Evolutionary conservation across 2,113 vertebrate genomes (phyloP), one percentile per base, ranked within the genome.

Genomic region (Choloepus hoffmanni): DNA sequence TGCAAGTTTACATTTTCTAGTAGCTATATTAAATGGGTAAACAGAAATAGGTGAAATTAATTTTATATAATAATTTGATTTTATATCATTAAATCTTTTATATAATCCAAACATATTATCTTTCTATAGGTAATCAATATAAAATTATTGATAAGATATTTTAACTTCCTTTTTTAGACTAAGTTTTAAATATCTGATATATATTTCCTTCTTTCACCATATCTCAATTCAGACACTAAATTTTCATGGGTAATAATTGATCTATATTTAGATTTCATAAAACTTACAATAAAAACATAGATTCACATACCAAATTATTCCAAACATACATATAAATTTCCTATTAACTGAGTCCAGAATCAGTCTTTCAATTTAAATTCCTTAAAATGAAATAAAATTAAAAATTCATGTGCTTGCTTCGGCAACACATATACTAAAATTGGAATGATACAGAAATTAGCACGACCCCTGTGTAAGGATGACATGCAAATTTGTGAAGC

Each of bases 281-380:
- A 83, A 87, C 79, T 45, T 85, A 76, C 2, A 58, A 3, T 74
- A 94, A 50, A 95, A 89, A 74, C 28, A 63, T 5, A 90, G 36
- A 55, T 48, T 95, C 58, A 94, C 19, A 55, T 73, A 79, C 48
- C 16, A 70, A 36, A 7, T 76, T 82, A 8, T 53, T 83, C 9
- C 23, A 63, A 79, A 43, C 13, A 55, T 26, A 68, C 7, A 53
- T 89, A 83, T 65, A 74, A 28, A 3, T 67, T 85, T 96, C 62
- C 40, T 16, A 55, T 30, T 85, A 76, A 74, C 9, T 60, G 23
- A 65, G 72, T 85, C 73, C 67, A 89, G 26, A 82, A 90, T 76
- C 18, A 55, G 33, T 70, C 92, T 92, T 96, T 85, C 21, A 5
- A 67, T 85, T 95, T 90, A 28, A 85, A 73, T 84, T 86, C 83